phyloP scores from a whole-genome alignment of 1,140 invertebrate genomes.

The Orius insidiosus region DNA sequence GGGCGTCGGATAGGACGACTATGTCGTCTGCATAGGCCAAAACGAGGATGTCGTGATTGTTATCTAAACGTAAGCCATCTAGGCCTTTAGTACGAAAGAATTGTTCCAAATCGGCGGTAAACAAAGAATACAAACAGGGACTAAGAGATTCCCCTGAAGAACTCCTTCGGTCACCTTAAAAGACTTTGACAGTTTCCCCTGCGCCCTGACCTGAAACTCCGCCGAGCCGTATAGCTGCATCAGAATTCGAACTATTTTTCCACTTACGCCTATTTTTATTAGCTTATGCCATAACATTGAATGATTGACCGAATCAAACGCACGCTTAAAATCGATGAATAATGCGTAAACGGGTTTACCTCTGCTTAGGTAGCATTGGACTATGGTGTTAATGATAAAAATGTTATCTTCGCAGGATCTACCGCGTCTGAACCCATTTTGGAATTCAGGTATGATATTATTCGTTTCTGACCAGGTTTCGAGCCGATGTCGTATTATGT shows the following conservation, averaged over 20 bases:
- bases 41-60: too few species aligned
- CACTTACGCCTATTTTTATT: not conserved
- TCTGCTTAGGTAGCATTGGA: not conserved
- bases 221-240: slow-evolving; percentile 1
- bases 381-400: not conserved
- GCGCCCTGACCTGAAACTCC: not conserved
- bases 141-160: not conserved
- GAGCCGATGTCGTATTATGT: too few species aligned
- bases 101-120: too few species aligned
- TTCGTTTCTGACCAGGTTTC: too few species aligned
- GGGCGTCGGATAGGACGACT: too few species aligned
- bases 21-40: too few species aligned
- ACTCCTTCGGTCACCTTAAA: not conserved
- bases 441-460: not conserved
- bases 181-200: not conserved
- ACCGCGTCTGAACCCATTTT: not conserved
- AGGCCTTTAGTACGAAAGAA: too few species aligned
- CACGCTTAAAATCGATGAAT: not conserved
- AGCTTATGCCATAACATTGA: not conserved
- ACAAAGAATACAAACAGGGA: too few species aligned
- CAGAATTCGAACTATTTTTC: not conserved
- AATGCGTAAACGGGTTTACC: not conserved
- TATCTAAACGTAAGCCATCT: too few species aligned
- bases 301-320: not conserved
- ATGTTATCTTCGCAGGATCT: not conserved